These are phyloP conservation scores for Pedionomus torquatus DNA, from an alignment of 2,113 vertebrate genomes.

Conservation along the genomic window DNA sequence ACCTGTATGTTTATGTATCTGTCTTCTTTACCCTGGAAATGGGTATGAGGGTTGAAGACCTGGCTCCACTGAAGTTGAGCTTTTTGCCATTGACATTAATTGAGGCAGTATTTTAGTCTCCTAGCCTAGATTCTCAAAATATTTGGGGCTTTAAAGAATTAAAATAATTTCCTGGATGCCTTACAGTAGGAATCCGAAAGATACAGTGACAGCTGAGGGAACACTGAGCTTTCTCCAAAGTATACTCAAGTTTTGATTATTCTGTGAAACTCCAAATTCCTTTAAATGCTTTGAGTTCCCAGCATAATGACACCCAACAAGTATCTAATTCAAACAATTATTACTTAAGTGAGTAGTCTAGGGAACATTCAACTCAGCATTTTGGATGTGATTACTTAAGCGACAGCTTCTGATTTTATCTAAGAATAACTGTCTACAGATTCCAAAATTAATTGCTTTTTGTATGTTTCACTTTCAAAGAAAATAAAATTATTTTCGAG, in stretches of 20 bases:
- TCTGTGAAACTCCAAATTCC: background rate
- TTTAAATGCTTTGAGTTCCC: background rate
- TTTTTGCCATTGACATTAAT: background rate
- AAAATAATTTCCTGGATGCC: background rate
- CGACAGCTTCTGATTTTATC: background rate
- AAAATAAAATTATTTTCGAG: background rate
- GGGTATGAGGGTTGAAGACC: background rate
- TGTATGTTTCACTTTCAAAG: background rate
- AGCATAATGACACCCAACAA: background rate
- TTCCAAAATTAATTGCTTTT: background rate
- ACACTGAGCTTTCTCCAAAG: accelerated
- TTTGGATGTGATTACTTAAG: background rate
- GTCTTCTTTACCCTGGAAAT: background rate
- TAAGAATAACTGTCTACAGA: background rate
- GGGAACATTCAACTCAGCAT: background rate
- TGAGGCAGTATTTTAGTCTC: background rate
- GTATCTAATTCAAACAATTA: background rate
- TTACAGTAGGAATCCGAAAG: background rate
- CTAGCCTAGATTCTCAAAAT: background rate
- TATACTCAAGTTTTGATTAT: background rate
- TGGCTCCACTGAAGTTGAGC: background rate
- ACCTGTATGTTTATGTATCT: background rate
- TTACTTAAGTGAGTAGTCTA: background rate
- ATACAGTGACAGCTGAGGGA: background rate
- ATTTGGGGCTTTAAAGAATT: accelerated